phyloP scores from a whole-genome alignment of 2,888 invertebrate species.

The Thymelicus sylvestris region DNA sequence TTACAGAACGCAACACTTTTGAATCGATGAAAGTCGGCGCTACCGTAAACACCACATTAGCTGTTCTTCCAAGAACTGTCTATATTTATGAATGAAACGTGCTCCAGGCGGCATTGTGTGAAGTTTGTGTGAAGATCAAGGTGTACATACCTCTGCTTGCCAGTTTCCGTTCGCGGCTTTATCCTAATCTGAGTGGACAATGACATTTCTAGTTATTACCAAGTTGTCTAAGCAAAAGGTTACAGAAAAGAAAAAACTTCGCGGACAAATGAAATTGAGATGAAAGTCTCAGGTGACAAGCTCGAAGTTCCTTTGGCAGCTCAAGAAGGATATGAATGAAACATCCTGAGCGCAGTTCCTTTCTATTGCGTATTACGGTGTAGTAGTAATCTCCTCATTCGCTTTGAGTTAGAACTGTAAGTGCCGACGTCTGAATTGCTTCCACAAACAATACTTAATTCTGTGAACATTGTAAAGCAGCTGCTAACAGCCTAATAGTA shows the following conservation, averaged over 20 bases:
- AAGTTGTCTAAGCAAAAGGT: background rate
- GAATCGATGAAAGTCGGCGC: background rate
- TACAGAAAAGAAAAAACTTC: background rate
- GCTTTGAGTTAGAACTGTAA: slow-evolving; percentile 19
- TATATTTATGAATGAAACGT: slow-evolving; percentile 49
- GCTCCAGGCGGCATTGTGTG: slow-evolving; percentile 63
- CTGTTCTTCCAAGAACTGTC: slow-evolving; percentile 35
- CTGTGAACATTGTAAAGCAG: background rate
- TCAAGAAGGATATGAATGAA: background rate
- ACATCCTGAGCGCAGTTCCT: slow-evolving; percentile 24
- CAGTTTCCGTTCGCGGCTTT: slow-evolving; percentile 63
- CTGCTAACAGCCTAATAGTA: background rate
- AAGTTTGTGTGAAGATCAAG: slow-evolving; percentile 26
- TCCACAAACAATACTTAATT: slow-evolving; percentile 18
- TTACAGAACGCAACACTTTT: background rate
- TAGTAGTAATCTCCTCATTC: slow-evolving; percentile 56
- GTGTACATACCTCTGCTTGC: slow-evolving; percentile 7
- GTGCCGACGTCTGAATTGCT: slow-evolving; percentile 17
- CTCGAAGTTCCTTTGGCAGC: background rate
- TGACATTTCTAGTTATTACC: slow-evolving; percentile 57
- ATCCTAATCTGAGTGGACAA: slow-evolving; percentile 66
- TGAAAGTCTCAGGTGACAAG: background rate
- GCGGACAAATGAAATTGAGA: background rate
- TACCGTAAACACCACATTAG: background rate
- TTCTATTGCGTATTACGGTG: slow-evolving; percentile 53